A percentile compares a stretch with the other conserved stretches of the same genome.
Evolutionary conservation across 2,888 invertebrate genomes (phyloP).

Genomic region (Drosophila falleni): DNA sequence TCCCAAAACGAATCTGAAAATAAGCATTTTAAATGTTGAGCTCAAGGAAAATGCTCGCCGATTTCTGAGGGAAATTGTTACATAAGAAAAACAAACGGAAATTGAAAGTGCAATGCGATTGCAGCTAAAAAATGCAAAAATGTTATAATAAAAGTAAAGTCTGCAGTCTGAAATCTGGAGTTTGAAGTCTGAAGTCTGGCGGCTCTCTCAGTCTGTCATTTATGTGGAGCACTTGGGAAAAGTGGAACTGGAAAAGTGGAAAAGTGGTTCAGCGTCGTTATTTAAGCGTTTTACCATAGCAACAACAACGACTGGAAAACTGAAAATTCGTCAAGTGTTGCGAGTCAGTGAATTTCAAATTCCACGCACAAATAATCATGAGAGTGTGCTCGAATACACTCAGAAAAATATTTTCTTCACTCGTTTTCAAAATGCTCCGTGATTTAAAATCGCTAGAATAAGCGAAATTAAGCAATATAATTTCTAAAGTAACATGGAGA

Average conservation of each 20-base stretch:
- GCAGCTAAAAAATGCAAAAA: neutral
- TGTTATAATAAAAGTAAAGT: constrained; percentile 22
- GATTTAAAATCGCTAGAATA: too few species aligned
- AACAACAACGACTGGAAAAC: constrained; percentile 23
- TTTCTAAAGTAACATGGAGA: too few species aligned
- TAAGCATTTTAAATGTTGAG: constrained; percentile 9
- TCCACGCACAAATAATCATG: neutral
- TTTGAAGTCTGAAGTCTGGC: constrained; percentile 39
- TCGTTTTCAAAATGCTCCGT: too few species aligned
- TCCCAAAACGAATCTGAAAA: constrained; percentile 3
- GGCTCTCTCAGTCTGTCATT: constrained; percentile 5
- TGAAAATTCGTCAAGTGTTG: constrained; percentile 26
- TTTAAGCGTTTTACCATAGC: constrained; percentile 5
- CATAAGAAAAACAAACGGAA: constrained; percentile 21
- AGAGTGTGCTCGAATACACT: neutral
- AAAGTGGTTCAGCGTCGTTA: neutral
- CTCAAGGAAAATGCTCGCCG: constrained; percentile 13
- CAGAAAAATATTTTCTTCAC: too few species aligned
- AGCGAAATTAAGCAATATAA: too few species aligned
- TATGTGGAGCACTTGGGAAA: constrained; percentile 7
- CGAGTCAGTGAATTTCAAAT: constrained; percentile 16
- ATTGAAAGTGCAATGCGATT: constrained; percentile 21
- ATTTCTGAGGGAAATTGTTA: constrained; percentile 13
- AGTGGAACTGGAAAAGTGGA: constrained; percentile 16
- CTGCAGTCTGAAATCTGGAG: constrained; percentile 28